Evolutionary conservation across 1,140 invertebrate genomes (phyloP).

Genomic region (Drosophila lacertosa): DNA sequence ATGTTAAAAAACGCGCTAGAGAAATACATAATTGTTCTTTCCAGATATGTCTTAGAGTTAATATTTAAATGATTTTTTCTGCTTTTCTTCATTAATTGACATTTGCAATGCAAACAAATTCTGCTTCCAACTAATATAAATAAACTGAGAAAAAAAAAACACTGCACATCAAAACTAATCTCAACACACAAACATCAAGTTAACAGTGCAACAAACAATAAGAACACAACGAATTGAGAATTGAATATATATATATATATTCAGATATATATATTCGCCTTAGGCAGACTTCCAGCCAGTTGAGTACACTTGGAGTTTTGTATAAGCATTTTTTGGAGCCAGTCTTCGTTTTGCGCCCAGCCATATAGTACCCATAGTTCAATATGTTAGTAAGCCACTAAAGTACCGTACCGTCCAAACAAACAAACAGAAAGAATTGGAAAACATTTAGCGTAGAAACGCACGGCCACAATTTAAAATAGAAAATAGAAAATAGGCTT

Average conservation of each 20-base stretch:
- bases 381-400: conserved; percentile 36
- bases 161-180: neutral
- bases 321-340: conserved; percentile 13
- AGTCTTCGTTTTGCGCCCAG: conserved; percentile 14
- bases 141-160: too few relatives aligned
- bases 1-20: conserved; percentile 46
- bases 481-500: conserved; percentile 41
- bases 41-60: neutral
- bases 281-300: conserved; percentile 3
- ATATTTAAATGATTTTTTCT: conserved; percentile 3
- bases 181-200: conserved; percentile 17
- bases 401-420: conserved; percentile 72
- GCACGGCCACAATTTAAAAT: conserved; percentile 36
- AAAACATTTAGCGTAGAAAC: conserved; percentile 27
- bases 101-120: conserved; percentile 15
- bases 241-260: neutral
- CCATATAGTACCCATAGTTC: conserved; percentile 20
- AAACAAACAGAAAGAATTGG: neutral
- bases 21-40: conserved; percentile 31
- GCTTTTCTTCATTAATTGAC: conserved; percentile 20
- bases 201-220: conserved; percentile 32
- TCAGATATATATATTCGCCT: neutral
- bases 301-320: neutral
- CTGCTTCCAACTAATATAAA: too few relatives aligned
- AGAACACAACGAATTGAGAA: conserved; percentile 11